These are phyloP conservation scores for Apeltes quadracus DNA, from an alignment of 2,113 vertebrate genomes.

Conservation along the genomic window DNA sequence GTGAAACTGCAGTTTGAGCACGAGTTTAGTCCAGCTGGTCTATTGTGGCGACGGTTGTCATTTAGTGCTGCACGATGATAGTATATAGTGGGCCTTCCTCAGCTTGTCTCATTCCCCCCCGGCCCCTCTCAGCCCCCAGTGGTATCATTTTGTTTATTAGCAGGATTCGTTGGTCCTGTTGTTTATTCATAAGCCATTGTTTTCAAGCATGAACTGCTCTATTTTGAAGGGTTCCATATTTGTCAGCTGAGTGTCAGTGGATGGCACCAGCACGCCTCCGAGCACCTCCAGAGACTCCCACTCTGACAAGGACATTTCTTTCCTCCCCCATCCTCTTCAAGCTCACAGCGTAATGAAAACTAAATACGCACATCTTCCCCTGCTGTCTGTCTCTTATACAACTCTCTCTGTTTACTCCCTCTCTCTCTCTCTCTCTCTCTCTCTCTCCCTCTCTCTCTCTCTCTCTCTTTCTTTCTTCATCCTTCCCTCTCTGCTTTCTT, in stretches of 20 bases:
- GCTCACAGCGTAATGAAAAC: conserved; percentile 91
- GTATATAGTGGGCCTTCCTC: conserved; percentile 37
- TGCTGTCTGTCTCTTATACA: conserved; percentile 70
- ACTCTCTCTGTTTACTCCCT: conserved; percentile 56
- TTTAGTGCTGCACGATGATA: conserved; percentile 45
- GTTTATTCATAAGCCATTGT: conserved; percentile 82
- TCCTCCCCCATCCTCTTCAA: conserved; percentile 84
- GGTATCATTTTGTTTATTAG: conserved; percentile 76
- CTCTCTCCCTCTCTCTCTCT: conserved; percentile 16
- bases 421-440: conserved; percentile 36
- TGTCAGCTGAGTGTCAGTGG: conserved; percentile 91
- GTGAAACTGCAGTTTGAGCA: neutral
- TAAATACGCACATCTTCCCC: conserved; percentile 90
- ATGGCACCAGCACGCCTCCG: conserved; percentile 88
- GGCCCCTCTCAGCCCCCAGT: conserved; percentile 49
- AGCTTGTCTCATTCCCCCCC: conserved; percentile 13
- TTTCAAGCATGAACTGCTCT: conserved; percentile 73
- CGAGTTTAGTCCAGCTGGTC: conserved; percentile 20
- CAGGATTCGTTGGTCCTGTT: conserved; percentile 58
- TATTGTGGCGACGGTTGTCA: neutral
- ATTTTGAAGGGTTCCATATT: conserved; percentile 81
- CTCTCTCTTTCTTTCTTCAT: conserved; percentile 44
- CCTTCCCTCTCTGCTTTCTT: conserved; percentile 58
- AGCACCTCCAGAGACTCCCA: conserved; percentile 88
- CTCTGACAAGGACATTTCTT: conserved; percentile 96